These are phyloP conservation scores for Muraenolepis orangiensis DNA, from an alignment of 2,797 vertebrate genomes.

Conservation along the genomic window DNA sequence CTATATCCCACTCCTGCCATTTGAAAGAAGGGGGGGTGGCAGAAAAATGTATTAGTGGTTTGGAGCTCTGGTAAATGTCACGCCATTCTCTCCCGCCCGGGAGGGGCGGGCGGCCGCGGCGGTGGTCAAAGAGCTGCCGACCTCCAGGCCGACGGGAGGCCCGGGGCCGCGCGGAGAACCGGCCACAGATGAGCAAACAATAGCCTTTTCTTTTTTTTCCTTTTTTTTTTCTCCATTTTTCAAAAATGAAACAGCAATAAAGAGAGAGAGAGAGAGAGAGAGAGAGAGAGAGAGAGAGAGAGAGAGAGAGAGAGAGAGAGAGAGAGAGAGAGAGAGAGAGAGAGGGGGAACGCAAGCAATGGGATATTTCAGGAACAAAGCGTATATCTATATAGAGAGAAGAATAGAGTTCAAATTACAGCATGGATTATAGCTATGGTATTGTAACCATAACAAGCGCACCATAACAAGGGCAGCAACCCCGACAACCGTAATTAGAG, in stretches of 20 bases:
- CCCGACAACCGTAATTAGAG: neutral
- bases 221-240: constrained; percentile 27
- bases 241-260: neutral
- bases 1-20: constrained; percentile 71
- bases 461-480: neutral
- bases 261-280: constrained; percentile 1
- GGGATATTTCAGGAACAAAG: neutral
- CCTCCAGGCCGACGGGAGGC: constrained; percentile 58
- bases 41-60: constrained; percentile 60
- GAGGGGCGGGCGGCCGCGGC: constrained; percentile 57
- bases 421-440: constrained; percentile 1
- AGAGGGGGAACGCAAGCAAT: too few relatives aligned
- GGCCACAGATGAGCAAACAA: constrained; percentile 54
- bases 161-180: constrained; percentile 44
- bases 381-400: neutral
- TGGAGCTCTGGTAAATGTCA: constrained; percentile 76
- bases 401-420: neutral
- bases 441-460: neutral
- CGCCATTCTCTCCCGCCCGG: constrained; percentile 71
- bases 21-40: constrained; percentile 31
- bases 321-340: neutral
- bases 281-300: constrained; percentile 1
- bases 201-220: constrained; percentile 36
- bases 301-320: neutral
- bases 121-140: constrained; percentile 63